Evolutionary conservation across 2,113 vertebrate species (phyloP), one percentile per base, ranked within the genome.

Genomic region (Tapirus terrestris): DNA sequence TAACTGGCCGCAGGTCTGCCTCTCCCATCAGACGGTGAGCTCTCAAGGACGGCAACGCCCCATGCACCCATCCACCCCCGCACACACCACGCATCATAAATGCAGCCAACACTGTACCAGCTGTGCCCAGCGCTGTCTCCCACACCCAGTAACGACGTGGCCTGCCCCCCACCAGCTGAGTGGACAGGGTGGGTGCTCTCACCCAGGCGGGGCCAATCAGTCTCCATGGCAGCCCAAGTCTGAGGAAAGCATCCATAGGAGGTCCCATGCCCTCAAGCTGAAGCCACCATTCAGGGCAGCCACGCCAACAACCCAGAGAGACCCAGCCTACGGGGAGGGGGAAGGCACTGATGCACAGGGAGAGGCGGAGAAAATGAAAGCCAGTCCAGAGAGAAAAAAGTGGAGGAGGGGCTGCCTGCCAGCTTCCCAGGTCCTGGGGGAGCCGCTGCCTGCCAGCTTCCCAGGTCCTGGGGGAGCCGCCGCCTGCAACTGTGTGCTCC

Each of bases 301-400:
- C 81, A 86, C 0, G 0, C 11, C 6, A 9, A 18, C 27, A 43
- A 43, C 43, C 39, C 85, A n/a, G 56, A 53, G 39, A 92, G 10
- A 65, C 48, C 0, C 18, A 33, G 43, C 33, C 61, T 5, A 5
- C 33, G n/a, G 72, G 70, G 58, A 73, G 25, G 63, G 8, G 29
- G 39, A 72, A 1, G 8, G 27, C 56, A 51, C n/a, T 45, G 76
- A 88, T 6, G 75, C 90, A 8, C 45, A 4, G 6, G 10, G 81
- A 80, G 58, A 92, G 70, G 72, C 36, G 0, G 18, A 77, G 81
- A 81, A 96, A 91, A 97, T 23, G 85, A 91, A 91, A 72, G 80
- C 68, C 31, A 36, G 60, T 39, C 60, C 60, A 60, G 89, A 68
- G 45, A 60, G 65, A 77, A 39, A 76, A 33, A 45, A 23, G 60